Base-by-base conservation (phyloP, 1,140 invertebrate species). In the Charaxes varanes region DNA sequence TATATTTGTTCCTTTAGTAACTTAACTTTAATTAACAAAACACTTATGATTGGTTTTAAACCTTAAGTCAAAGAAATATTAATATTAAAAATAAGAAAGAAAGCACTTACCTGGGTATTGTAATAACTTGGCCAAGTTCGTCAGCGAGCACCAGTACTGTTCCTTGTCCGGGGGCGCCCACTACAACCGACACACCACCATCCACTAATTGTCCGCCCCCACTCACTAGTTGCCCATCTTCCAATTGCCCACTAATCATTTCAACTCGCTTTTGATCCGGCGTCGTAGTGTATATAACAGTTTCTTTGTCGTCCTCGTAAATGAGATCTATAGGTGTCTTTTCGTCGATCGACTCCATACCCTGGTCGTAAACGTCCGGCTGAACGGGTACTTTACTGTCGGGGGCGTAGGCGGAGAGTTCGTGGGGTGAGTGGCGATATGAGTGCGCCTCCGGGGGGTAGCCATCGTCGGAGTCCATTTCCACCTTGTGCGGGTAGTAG, bases 281-380 rank as follows among this genome's bases (percentile, higher is more conserved):
- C 14, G 89, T 88, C 21, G 91, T 92, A 7, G 92, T 93, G 55
- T 93, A 93, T 62, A 92, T 92, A 12, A 93, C 91, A 0, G 91
- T 93, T 62, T 93, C 92, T 62, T 92, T 92, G 14, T 91, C 92
- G 52, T 93, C 92, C 62, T 92, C 91, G 71, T 93, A 93, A 54
- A 93, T 93, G 36, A 93, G 76, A 78, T 93, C 92, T 55, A 93
- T 92, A 43, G 90, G 90, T 21, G 89, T 88, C 55, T 89, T 85
- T 81, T 89, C 88, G 77, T 91, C 84, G 62, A 90, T 90, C 18
- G 89, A 88, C n/a, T 88, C 84, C 53, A 88, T 87, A 34, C 79
- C 85, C 37, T 88, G 84, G 57, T 85, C 80, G 77, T 89, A 85
- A 48, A 88, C 81, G 55, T 78, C 77, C 40, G 82, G 62, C 68